phyloP scores from a whole-genome alignment of 2,888 invertebrate species.

The Poecilobothrus nobilitatus region DNA sequence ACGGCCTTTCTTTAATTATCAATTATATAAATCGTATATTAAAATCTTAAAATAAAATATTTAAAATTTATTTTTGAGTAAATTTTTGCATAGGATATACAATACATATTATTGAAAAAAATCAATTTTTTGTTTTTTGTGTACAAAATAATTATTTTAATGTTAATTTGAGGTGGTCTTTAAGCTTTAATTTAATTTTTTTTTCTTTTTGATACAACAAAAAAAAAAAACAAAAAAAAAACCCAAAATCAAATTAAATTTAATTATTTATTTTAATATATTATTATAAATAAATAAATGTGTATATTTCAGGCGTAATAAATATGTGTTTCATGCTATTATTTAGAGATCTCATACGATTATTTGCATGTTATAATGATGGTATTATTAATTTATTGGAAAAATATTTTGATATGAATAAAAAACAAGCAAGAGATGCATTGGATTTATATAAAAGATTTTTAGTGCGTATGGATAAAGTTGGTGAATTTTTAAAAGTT shows the following conservation, averaged over 20 bases:
- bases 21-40: too few relatives aligned
- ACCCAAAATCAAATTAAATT: too few relatives aligned
- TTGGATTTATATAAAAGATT: slow-evolving; percentile 98
- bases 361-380: slow-evolving; percentile 99
- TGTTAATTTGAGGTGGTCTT: not conserved
- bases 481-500: slow-evolving; percentile 94
- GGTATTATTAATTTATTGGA: slow-evolving; percentile 97
- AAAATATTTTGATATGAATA: slow-evolving; percentile 99
- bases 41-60: too few relatives aligned
- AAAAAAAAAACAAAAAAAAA: too few relatives aligned
- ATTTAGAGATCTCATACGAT: slow-evolving; percentile 95
- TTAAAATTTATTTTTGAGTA: too few relatives aligned
- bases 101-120: not conserved
- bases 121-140: not conserved
- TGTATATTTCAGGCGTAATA: slow-evolving; percentile 61
- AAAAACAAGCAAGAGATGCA: slow-evolving; percentile 96
- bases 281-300: not conserved
- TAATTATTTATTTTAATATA: not conserved
- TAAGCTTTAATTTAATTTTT: not conserved
- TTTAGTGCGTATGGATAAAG: slow-evolving; percentile 95
- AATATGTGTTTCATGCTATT: slow-evolving; percentile 98
- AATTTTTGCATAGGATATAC: not conserved
- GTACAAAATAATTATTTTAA: too few relatives aligned
- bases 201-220: too few relatives aligned
- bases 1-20: too few relatives aligned